Conservation (phyloP, 2,797 vertebrate species). For the Podarcis lilfordi region DNA sequence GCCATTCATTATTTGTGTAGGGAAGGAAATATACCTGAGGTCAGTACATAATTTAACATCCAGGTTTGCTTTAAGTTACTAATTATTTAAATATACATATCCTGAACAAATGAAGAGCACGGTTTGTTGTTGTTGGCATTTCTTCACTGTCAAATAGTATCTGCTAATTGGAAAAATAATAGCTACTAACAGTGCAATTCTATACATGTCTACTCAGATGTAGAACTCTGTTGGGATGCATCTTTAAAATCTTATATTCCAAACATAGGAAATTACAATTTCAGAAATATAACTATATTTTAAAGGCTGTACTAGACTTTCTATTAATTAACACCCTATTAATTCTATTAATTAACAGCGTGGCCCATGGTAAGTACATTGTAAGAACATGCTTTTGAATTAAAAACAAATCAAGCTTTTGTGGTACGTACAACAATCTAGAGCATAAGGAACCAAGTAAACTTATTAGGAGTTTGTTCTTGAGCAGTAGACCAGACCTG, state of each 20-base stretch:
- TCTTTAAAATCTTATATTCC: not conserved
- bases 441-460: not conserved
- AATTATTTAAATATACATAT: not conserved
- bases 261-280: not conserved
- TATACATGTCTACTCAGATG: too few relatives aligned
- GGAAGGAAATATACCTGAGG: slow-evolving; percentile 89
- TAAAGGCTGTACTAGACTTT: too few relatives aligned
- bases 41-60: slow-evolving; percentile 61
- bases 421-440: not conserved
- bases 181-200: not conserved
- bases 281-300: not conserved
- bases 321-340: not conserved
- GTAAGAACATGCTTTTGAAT: not conserved
- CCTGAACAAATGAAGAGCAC: not conserved
- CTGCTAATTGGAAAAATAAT: not conserved
- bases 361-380: not conserved
- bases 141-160: not conserved
- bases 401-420: not conserved
- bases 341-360: too few relatives aligned
- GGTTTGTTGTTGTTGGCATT: not conserved
- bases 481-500: not conserved
- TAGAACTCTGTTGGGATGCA: too few relatives aligned
- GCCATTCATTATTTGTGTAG: slow-evolving; percentile 89
- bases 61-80: not conserved
- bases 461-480: not conserved